These are phyloP conservation scores for Myripristis jacobus DNA, from an alignment of 2,797 vertebrate species.

Conservation along the genomic window DNA sequence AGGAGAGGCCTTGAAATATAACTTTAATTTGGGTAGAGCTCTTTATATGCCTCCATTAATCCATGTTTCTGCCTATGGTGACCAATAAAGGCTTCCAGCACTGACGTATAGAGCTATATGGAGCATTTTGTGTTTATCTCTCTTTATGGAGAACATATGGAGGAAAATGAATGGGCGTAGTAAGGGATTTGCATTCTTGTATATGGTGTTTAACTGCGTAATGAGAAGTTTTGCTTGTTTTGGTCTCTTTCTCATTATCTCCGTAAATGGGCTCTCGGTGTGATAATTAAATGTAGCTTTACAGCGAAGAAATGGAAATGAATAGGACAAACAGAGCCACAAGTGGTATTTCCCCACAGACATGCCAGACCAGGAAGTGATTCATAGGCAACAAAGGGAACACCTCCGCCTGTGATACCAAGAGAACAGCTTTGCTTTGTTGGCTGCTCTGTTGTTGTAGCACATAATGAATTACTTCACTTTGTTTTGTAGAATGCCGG, in stretches of 20 bases:
- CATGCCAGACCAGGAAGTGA: constrained; percentile 39
- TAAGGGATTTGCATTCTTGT: constrained; percentile 31
- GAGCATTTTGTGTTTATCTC: constrained; percentile 25
- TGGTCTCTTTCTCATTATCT: constrained; percentile 59
- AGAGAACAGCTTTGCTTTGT: constrained; percentile 7
- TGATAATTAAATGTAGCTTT: constrained; percentile 69
- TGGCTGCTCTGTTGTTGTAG: constrained; percentile 28
- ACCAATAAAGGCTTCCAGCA: constrained; percentile 46
- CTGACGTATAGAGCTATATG: constrained; percentile 11
- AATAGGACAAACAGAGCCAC: constrained; percentile 62
- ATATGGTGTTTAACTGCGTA: constrained; percentile 47
- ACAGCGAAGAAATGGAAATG: constrained; percentile 69
- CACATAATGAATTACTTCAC: constrained; percentile 45
- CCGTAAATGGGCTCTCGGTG: constrained; percentile 63
- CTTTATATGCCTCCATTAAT: constrained; percentile 40
- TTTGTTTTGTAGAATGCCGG: constrained; percentile 31
- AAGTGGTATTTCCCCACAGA: constrained; percentile 56
- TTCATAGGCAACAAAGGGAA: constrained; percentile 60
- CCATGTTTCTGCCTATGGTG: constrained; percentile 20
- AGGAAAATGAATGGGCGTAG: constrained; percentile 24
- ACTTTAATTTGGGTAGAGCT: constrained; percentile 36
- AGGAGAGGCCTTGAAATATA: constrained; percentile 23
- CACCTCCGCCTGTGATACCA: constrained; percentile 27
- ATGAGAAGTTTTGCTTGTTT: constrained; percentile 48
- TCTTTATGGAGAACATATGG: constrained; percentile 38